phyloP scores from a whole-genome alignment of 1,140 invertebrate species.

The Drosophila bipectinata region DNA sequence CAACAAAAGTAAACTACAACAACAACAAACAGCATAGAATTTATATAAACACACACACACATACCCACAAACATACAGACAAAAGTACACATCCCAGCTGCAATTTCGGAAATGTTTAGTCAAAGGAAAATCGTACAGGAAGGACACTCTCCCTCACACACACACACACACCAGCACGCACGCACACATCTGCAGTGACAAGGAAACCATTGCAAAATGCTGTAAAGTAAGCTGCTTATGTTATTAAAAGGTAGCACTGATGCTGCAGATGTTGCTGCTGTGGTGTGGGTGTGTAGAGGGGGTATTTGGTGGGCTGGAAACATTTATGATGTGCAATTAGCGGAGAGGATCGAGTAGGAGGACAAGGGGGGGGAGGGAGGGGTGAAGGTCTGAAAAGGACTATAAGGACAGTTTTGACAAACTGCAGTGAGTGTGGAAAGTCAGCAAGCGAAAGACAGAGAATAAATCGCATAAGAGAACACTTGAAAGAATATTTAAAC shows the following conservation, averaged over 20 bases:
- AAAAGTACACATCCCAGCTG: slow-evolving; percentile 32
- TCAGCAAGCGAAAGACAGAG: slow-evolving; percentile 32
- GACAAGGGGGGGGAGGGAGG: background rate
- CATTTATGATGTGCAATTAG: slow-evolving; percentile 65
- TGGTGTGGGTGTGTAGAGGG: slow-evolving; percentile 13
- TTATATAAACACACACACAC: slow-evolving; percentile 54
- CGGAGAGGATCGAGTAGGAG: slow-evolving; percentile 12
- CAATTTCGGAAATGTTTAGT: slow-evolving; percentile 52
- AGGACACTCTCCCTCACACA: slow-evolving; percentile 16
- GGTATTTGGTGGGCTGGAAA: slow-evolving; percentile 11
- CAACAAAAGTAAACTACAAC: slow-evolving; percentile 52
- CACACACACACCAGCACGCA: background rate
- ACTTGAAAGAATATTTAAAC: slow-evolving; percentile 42
- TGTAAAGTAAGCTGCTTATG: slow-evolving; percentile 62
- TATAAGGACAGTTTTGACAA: slow-evolving; percentile 16
- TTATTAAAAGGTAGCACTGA: slow-evolving; percentile 26
- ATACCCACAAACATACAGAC: background rate
- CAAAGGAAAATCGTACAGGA: slow-evolving; percentile 43
- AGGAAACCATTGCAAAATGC: slow-evolving; percentile 34
- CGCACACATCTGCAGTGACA: background rate
- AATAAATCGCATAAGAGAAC: slow-evolving; percentile 8
- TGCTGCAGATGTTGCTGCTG: background rate
- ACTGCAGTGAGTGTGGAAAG: slow-evolving; percentile 26
- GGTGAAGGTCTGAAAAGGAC: background rate
- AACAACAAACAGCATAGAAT: slow-evolving; percentile 64